Evolutionary conservation across 2,888 invertebrate species (phyloP).

Genomic region (Phyto melanocephala): DNA sequence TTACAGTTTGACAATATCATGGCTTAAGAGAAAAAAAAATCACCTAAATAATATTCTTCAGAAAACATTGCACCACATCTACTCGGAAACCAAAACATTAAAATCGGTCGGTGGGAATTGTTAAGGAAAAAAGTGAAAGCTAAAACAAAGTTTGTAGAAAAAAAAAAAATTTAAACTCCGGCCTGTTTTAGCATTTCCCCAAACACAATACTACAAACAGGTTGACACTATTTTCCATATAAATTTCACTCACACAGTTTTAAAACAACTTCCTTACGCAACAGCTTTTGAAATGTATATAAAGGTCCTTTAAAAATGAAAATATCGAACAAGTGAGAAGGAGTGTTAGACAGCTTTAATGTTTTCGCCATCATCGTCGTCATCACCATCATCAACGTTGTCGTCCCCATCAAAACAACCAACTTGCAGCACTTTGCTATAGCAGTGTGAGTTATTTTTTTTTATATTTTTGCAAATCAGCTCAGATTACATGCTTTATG

Average conservation of each 20-base stretch:
- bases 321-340: not conserved
- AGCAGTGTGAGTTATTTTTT: not conserved
- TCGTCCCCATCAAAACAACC: slow-evolving; percentile 15
- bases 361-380: slow-evolving; percentile 29
- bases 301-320: not conserved
- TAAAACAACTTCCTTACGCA: slow-evolving; percentile 11
- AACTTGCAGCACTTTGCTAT: slow-evolving; percentile 41
- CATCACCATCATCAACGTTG: slow-evolving; percentile 19
- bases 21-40: slow-evolving; percentile 1
- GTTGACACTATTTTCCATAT: not conserved
- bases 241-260: no score
- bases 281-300: not conserved
- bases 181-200: not conserved
- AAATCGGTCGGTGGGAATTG: not conserved
- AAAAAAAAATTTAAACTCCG: slow-evolving; percentile 24
- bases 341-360: not conserved
- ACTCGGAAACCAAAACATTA: not conserved
- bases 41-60: slow-evolving; percentile 58
- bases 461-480: slow-evolving; percentile 54
- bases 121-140: slow-evolving; percentile 19
- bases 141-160: not conserved
- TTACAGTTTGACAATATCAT: slow-evolving; percentile 58
- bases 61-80: slow-evolving; percentile 10
- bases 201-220: not conserved
- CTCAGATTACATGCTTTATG: slow-evolving; percentile 60